phyloP scores from a whole-genome alignment of 2,797 vertebrate genomes.

The Fringilla coelebs region DNA sequence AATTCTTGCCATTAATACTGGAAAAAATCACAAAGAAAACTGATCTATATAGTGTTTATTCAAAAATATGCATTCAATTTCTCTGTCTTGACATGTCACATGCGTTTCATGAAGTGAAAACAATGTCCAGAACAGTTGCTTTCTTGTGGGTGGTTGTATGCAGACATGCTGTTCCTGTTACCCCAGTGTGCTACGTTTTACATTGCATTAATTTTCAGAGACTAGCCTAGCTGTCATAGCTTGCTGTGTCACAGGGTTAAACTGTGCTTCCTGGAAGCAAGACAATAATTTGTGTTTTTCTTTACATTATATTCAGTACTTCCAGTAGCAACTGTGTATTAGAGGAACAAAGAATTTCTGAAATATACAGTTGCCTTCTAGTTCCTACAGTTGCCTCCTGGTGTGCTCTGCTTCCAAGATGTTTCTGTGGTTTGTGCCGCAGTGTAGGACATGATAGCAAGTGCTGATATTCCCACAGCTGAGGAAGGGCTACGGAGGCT shows the following conservation, averaged over 20 bases:
- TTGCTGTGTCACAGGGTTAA: neutral
- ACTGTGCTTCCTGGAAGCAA: neutral
- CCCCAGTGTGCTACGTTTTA: neutral
- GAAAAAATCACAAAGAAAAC: neutral
- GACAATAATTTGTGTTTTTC: neutral
- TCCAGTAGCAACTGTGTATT: neutral
- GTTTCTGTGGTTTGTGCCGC: neutral
- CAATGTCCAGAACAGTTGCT: neutral
- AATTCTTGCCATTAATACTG: neutral
- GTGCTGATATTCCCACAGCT: neutral
- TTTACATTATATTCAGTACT: neutral
- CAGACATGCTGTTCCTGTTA: neutral
- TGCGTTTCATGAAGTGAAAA: constrained; percentile 24
- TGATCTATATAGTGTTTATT: neutral
- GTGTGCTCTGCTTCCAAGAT: neutral
- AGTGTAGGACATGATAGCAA: neutral
- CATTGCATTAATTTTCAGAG: neutral
- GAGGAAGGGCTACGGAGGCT: neutral
- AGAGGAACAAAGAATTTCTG: neutral
- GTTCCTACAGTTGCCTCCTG: neutral
- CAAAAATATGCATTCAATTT: constrained; percentile 7
- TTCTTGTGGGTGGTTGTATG: neutral
- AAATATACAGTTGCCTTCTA: neutral
- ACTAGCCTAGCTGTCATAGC: neutral
- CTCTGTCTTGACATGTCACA: neutral